phyloP scores from a whole-genome alignment of 2,797 vertebrate genomes.

The Pantherophis alleghaniensis region DNA sequence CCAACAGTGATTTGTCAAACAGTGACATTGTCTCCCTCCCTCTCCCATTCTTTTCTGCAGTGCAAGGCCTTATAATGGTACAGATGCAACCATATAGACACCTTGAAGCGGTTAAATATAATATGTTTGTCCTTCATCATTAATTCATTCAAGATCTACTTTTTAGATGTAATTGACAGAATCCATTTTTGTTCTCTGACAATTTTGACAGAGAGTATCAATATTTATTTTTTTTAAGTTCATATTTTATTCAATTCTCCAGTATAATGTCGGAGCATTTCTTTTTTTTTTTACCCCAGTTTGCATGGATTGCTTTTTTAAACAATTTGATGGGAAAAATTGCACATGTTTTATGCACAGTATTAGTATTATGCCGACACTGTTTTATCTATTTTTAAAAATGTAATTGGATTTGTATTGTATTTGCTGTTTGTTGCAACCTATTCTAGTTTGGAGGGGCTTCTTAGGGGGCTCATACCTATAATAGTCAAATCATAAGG shows the following conservation, averaged over 20 bases:
- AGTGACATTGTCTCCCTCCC: not conserved
- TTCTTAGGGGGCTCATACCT: not conserved
- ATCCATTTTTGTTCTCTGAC: constrained; percentile 12
- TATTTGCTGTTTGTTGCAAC: not conserved
- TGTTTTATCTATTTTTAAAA: not conserved
- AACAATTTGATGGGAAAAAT: not conserved
- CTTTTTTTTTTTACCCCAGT: not conserved
- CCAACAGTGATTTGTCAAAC: not conserved
- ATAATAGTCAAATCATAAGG: not conserved
- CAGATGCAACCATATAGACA: not conserved
- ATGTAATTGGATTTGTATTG: not conserved
- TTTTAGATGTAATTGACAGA: constrained; percentile 8
- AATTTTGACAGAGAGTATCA: constrained; percentile 15
- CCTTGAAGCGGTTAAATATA: constrained; percentile 5
- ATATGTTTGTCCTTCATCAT: constrained; percentile 19
- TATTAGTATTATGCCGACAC: not conserved
- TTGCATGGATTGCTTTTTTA: not conserved
- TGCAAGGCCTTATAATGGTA: not conserved
- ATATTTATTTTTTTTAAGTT: constrained; percentile 21
- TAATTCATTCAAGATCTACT: constrained; percentile 16
- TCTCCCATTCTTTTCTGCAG: not conserved
- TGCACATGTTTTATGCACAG: not conserved
- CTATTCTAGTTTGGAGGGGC: not conserved
- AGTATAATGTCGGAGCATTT: not conserved
- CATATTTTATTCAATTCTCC: constrained; percentile 4